Conservation (phyloP, 2,888 invertebrate species). For the Archaeoteleia sp. region DNA sequence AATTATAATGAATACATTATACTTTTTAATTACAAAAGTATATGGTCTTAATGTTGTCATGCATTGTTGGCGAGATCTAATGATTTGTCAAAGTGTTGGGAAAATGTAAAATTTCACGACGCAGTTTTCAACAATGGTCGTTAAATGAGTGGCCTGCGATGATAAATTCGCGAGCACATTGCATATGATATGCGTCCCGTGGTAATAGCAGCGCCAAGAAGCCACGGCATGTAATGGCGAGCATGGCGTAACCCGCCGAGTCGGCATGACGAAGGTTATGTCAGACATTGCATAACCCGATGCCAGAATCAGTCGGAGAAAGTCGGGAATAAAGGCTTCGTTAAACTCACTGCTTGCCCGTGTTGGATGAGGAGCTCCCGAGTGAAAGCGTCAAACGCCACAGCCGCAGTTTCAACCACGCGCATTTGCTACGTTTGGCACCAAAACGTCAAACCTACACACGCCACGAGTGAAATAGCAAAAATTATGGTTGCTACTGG, state of each 20-base stretch:
- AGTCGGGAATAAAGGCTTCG: slow-evolving; percentile 52
- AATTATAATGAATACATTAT: no score
- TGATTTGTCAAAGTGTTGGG: slow-evolving; percentile 4
- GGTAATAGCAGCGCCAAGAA: slow-evolving; percentile 38
- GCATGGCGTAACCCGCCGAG: slow-evolving; percentile 65
- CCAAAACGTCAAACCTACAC: slow-evolving; percentile 23
- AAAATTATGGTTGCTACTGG: no score
- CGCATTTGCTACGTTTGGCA: slow-evolving; percentile 35
- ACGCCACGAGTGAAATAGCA: no score
- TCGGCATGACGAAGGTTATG: slow-evolving; percentile 73
- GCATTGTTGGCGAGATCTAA: slow-evolving; percentile 12
- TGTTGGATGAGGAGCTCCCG: slow-evolving; percentile 49
- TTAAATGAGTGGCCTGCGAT: slow-evolving; percentile 35
- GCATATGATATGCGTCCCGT: slow-evolving; percentile 9
- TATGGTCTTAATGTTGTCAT: not conserved
- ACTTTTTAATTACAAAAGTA: no score
- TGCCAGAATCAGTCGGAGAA: slow-evolving; percentile 60
- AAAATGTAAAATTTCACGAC: slow-evolving; percentile 18
- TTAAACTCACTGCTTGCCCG: slow-evolving; percentile 42
- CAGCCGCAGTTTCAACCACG: slow-evolving; percentile 19
- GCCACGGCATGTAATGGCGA: slow-evolving; percentile 55
- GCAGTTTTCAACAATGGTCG: slow-evolving; percentile 23
- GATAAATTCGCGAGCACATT: slow-evolving; percentile 40
- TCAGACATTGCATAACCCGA: slow-evolving; percentile 72
- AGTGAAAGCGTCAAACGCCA: slow-evolving; percentile 47